These are phyloP conservation scores for Balaenoptera acutorostrata DNA, from an alignment of 2,113 vertebrate genomes.

Conservation along the genomic window DNA sequence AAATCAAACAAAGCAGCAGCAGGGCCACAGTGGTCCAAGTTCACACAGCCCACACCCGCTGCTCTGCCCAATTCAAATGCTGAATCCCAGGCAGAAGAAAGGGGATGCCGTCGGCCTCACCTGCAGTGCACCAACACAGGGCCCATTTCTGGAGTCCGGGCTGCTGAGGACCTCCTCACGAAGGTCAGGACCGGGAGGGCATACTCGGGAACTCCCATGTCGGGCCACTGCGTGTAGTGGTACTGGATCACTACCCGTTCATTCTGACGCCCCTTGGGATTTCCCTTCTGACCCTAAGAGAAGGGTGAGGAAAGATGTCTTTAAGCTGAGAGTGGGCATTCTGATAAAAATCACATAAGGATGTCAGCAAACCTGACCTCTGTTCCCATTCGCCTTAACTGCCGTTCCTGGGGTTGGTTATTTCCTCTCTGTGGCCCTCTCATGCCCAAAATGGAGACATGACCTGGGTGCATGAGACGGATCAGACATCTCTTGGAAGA, in stretches of 20 bases:
- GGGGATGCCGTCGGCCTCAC: constrained; percentile 68
- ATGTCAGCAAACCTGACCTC: background rate
- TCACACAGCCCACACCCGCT: rapidly evolving
- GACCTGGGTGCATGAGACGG: no score
- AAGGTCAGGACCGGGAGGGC: constrained; percentile 97
- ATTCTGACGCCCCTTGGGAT: constrained; percentile 90
- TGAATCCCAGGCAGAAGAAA: rapidly evolving
- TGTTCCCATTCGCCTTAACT: background rate
- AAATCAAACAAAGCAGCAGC: background rate
- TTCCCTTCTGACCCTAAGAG: constrained; percentile 90
- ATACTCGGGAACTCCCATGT: constrained; percentile 98
- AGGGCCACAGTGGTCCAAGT: rapidly evolving
- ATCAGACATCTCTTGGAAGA: background rate
- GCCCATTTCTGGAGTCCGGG: constrained; percentile 87
- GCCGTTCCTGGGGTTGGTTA: background rate
- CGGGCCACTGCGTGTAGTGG: constrained; percentile 99
- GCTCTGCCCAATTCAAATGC: rapidly evolving
- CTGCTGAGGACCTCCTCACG: constrained; percentile 93
- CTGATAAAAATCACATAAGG: background rate
- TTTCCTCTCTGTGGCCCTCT: background rate
- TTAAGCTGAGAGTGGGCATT: background rate
- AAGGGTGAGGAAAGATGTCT: background rate
- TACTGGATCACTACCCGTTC: constrained; percentile 93
- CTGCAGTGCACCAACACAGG: constrained; percentile 98
- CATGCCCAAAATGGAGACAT: background rate